Base-by-base conservation (phyloP, 2,113 vertebrate species). In the Eudyptes chrysolophus region DNA sequence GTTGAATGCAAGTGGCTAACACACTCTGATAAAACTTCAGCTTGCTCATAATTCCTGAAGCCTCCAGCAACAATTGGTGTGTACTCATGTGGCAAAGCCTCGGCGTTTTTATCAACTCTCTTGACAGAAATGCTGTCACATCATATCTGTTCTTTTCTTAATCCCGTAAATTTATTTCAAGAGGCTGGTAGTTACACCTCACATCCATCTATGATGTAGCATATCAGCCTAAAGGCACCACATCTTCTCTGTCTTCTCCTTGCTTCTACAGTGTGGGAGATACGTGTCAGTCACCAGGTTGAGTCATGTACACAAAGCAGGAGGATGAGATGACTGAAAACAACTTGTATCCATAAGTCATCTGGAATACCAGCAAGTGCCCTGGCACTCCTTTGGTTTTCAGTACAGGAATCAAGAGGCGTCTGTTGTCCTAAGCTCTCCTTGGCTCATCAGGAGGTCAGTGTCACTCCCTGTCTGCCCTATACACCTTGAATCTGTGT, bases 41-140 rank as follows among this genome's bases (percentile, higher is more conserved):
- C 85, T 92, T 92, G 55, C 62, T 97, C 85, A 61, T 93, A 87
- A 87, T 92, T 96, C 87, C 92, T 49, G 69, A 78, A 95, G 84
- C 94, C 93, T 95, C 38, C 18, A 95, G 96, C 86, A 96, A 55
- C 69, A 93, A 96, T 95, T 25, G 32, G 44, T 81, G 52, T 94
- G 87, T 94, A 95, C 38, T 98, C 78, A 94, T 84, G 89, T 95
- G 95, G 89, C 92, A 98, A 98, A 97, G 76, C 80, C 95, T 92
- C 16, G 3, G 74, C 83, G 72, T 98, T 97, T 97, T 95, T 93
- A 94, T 97, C 94, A 97, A 66, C 94, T 96, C 51, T 95, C 71
- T 96, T 97, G 95, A 98, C 92, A 97, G 96, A 92, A 97, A 92
- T 90, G 62, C 85, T 98, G 97, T 97, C 96, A 96, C 82, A 92